Base-by-base conservation (phyloP, 2,113 vertebrate genomes). In the Theristicus caerulescens region DNA sequence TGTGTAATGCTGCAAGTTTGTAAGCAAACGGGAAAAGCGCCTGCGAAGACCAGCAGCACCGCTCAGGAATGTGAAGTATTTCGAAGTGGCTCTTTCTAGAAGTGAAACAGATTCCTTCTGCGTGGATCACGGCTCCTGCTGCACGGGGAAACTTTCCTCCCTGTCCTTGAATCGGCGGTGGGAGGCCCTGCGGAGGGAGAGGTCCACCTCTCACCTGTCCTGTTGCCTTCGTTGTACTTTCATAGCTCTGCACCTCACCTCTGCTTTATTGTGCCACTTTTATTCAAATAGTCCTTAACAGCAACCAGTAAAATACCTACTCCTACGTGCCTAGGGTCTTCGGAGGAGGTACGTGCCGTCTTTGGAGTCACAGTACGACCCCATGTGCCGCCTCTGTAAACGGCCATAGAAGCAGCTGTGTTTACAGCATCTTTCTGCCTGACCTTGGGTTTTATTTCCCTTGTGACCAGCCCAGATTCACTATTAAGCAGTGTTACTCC, bases 61-160 rank as follows among this genome's bases (percentile, higher is more conserved):
- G 1, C 77, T 95, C 26, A 81, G 81, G 96, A 97, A 94, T 97
- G 88, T 90, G 54, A 95, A 89, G 16, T 82, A 95, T 96, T 97
- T 94, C 4, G 0, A 86, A 96, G 79, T 67, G 67, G 65, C 36
- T 94, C 82, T 88, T 96, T 90, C 89, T 89, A 91, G 93, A 96
- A 93, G 36, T 58, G 36, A 94, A 67, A 59, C 82, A 73, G 74
- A 97, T 96, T 97, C 78, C 83, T 97, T 86, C 18, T 80, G n/a
- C 25, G 47, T 90, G 81, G 95, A 62, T 96, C 87, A 93, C 0
- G 0, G 58, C 69, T 89, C 73, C 46, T 81, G 42, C 59, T 73
- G 34, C 3, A 0, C 29, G 32, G 27, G 80, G 74, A 81, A 96
- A 66, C 73, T 93, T 86, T 78, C 29, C 57, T 74, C 27, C 31